Conservation (phyloP, 1,140 invertebrate genomes). For the Drosophila obscura region DNA sequence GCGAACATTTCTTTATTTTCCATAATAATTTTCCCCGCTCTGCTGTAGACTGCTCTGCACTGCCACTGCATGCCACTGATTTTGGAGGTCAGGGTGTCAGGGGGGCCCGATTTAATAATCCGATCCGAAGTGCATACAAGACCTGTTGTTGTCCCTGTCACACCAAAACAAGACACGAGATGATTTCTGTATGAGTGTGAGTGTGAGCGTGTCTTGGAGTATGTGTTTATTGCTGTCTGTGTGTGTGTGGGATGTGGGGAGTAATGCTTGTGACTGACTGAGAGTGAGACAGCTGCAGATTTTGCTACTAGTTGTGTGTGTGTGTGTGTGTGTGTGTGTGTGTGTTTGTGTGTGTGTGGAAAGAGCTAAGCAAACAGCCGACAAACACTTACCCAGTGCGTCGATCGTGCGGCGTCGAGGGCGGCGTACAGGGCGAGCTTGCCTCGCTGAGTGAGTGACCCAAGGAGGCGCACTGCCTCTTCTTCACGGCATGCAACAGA, state of each 20-base stretch:
- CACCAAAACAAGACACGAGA: constrained; percentile 29
- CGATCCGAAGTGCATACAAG: constrained; percentile 28
- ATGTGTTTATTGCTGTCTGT: not conserved
- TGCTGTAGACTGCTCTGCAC: no score
- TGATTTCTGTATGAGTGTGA: constrained; percentile 33
- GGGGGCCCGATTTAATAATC: not conserved
- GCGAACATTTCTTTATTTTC: no score
- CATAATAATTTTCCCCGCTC: no score
- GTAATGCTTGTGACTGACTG: constrained; percentile 32
- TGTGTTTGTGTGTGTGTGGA: constrained; percentile 18
- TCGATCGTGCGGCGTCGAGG: constrained; percentile 81
- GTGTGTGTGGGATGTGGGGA: constrained; percentile 12
- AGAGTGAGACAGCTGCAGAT: constrained; percentile 20
- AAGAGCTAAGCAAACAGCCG: not conserved
- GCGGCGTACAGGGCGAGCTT: constrained; percentile 83
- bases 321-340: constrained; percentile 5
- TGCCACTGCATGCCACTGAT: no score
- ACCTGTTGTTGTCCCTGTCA: constrained; percentile 2
- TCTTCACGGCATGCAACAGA: constrained; percentile 81
- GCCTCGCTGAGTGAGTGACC: constrained; percentile 82
- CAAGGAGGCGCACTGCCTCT: constrained; percentile 80
- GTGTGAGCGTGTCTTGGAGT: not conserved
- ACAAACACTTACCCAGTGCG: constrained; percentile 75
- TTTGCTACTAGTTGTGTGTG: constrained; percentile 25
- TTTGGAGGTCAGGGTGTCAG: no score